Evolutionary conservation across 1,140 invertebrate species (phyloP), one percentile per base, ranked within the genome.

Genomic region (Choristoneura fumiferana): DNA sequence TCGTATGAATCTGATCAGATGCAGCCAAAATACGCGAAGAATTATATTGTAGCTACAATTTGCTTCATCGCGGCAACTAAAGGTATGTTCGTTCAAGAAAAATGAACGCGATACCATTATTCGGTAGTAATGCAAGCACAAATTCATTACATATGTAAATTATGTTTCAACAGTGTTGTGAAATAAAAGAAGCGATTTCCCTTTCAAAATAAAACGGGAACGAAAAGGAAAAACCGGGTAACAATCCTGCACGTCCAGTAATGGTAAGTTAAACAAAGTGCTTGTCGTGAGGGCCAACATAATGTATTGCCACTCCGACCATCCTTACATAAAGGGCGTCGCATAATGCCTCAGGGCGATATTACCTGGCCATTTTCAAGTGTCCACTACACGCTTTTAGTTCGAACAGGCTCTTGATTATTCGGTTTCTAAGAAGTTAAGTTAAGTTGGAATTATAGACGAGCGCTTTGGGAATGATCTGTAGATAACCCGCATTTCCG

Each of bases 251-350:
- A 22, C 9, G 22, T 49, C 17, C 10, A 49, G 43, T 49, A 18
- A 49, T 49, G 29, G 43, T 18, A 49, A 49, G 43, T 17, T 49
- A 49, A 49, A 49, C 43, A 49, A 29, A 49, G 43, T 17, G 43
- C 12, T 18, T 33, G 43, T 33, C 43, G 22, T 33, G 43, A 49
- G 22, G 22, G 22, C 22, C 22, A 6, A 33, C 22, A n/a, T 29
- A 49, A 49, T 49, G 43, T 49, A 49, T 49, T 49, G 43, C 43
- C 43, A 49, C 43, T 49, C 22, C 14, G 18, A 22, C 43, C 22
- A 22, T 49, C 43, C 18, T 29, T 18, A 14, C 43, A 10, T 13
- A 18, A 49, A 49, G 22, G 43, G 43, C 12, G 43, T 29, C 18
- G 43, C 43, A 49, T 33, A 33, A 49, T 49, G 18, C 43, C 18